phyloP scores from a whole-genome alignment of 35 echinoderm and acorn worm genomes.

The Amphiura filiformis region DNA sequence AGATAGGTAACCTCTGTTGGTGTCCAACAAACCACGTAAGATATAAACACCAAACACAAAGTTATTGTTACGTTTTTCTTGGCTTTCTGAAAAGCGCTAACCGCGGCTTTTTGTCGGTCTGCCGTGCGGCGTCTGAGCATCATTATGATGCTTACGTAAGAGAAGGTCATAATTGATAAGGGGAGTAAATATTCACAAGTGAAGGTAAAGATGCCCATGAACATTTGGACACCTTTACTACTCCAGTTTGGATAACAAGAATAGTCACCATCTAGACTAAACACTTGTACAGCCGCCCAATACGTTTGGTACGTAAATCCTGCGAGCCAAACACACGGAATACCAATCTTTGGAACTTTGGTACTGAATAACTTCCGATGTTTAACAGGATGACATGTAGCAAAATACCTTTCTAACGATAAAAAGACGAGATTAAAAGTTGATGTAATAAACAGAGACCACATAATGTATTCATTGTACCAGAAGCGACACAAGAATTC shows the following conservation, averaged over 20 bases:
- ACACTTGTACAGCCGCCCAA: constrained; percentile 56
- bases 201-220: constrained; percentile 68
- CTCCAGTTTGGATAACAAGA: constrained; percentile 66
- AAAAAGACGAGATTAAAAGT: constrained; percentile 80
- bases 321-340: constrained; percentile 54
- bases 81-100: constrained; percentile 63
- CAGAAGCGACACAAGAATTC: constrained; percentile 75
- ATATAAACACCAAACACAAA: constrained; percentile 70
- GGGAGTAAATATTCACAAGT: constrained; percentile 76
- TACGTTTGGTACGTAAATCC: constrained; percentile 74
- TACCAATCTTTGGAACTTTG: constrained; percentile 47
- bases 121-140: constrained; percentile 60
- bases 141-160: constrained; percentile 74
- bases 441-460: constrained; percentile 77
- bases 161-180: constrained; percentile 72
- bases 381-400: constrained; percentile 68
- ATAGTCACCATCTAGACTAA: not conserved
- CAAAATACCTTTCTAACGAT: constrained; percentile 80
- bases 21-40: constrained; percentile 85
- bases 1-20: constrained; percentile 74
- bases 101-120: constrained; percentile 25
- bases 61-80: constrained; percentile 91
- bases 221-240: constrained; percentile 45
- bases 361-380: constrained; percentile 80
- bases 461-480: constrained; percentile 77